A percentile compares a stretch with the other conserved stretches of the same genome.
phyloP scores from a whole-genome alignment of 2,797 vertebrate species.

The Squalus acanthias region DNA sequence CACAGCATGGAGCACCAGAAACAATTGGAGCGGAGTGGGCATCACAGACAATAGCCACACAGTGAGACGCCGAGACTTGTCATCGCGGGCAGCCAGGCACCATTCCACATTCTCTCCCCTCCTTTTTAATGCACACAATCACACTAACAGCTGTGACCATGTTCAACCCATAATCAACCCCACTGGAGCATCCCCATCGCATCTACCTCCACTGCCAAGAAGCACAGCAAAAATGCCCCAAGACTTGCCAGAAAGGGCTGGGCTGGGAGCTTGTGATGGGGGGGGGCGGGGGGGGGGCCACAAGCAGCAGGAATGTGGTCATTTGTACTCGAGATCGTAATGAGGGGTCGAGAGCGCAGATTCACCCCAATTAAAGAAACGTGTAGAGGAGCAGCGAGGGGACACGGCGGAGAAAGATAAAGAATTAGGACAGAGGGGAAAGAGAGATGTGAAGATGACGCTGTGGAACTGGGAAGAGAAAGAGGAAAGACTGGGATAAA shows the following conservation, averaged over 20 bases:
- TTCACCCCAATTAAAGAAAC: not conserved
- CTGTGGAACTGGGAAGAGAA: not conserved
- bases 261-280: not conserved
- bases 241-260: not conserved
- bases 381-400: not conserved
- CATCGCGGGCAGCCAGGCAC: not conserved
- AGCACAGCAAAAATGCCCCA: not conserved
- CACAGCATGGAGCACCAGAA: not conserved
- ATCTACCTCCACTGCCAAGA: not conserved
- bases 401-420: not conserved
- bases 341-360: not conserved
- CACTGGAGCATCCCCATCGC: not conserved
- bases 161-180: not conserved
- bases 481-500: not conserved
- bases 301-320: not conserved
- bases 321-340: not conserved
- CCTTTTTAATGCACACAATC: not conserved
- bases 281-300: too few species aligned
- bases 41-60: not conserved
- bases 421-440: too few species aligned
- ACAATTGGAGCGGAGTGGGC: not conserved
- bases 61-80: not conserved
- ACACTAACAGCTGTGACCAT: not conserved
- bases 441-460: not conserved
- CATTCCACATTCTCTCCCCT: not conserved